phyloP scores from a whole-genome alignment of 2,797 vertebrate genomes.

The Diplodus sargus region DNA sequence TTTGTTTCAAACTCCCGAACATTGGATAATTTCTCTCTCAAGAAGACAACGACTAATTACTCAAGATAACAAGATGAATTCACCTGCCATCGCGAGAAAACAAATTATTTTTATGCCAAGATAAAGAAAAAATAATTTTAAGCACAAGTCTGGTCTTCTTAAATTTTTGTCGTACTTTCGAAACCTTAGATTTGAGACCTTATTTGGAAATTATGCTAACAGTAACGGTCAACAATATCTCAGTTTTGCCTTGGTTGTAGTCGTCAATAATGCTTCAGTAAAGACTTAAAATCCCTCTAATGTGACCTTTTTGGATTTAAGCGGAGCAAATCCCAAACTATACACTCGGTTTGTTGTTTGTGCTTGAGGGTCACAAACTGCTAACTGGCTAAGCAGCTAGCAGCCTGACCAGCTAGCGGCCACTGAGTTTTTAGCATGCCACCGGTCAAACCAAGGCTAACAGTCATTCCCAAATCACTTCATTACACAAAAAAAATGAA shows the following conservation, averaged over 20 bases:
- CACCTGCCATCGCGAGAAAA: no score
- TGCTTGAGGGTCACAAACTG: neutral
- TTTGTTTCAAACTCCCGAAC: no score
- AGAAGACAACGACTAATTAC: no score
- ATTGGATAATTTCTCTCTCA: no score
- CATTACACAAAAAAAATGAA: neutral
- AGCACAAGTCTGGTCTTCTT: no score
- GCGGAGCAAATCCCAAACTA: neutral
- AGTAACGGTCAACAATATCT: neutral
- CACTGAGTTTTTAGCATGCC: neutral
- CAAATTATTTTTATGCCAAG: no score
- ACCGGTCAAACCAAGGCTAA: neutral
- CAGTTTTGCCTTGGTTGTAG: neutral
- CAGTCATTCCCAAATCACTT: neutral
- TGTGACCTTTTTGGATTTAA: neutral
- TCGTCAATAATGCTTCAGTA: neutral
- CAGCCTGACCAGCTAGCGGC: neutral
- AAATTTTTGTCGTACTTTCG: no score
- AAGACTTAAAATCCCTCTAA: neutral
- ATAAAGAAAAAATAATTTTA: no score
- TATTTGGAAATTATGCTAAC: no score
- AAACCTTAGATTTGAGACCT: no score
- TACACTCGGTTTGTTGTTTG: neutral
- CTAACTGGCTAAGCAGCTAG: neutral
- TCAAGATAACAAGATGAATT: no score